phyloP scores from a whole-genome alignment of 2,797 vertebrate genomes.

The Eulemur coronatus region DNA sequence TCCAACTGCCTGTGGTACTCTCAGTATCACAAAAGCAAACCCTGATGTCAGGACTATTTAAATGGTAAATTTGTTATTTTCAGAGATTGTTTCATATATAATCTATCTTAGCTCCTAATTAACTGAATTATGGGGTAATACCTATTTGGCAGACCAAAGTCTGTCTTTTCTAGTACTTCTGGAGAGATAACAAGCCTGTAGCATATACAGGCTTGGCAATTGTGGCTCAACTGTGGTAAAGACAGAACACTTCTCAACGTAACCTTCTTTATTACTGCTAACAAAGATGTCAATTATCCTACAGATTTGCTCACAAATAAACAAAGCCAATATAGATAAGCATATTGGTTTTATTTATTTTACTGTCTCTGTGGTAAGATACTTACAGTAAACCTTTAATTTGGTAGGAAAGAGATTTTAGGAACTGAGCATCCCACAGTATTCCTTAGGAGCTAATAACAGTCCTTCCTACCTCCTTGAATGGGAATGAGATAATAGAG shows the following conservation, averaged over 20 bases:
- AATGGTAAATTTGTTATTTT: constrained; percentile 16
- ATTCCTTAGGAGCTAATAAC: not conserved
- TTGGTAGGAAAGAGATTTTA: constrained; percentile 20
- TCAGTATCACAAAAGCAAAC: not conserved
- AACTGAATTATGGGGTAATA: not conserved
- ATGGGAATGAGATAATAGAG: not conserved
- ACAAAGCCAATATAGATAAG: constrained; percentile 3
- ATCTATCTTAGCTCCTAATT: constrained; percentile 31
- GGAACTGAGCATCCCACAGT: not conserved
- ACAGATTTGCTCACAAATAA: constrained; percentile 20
- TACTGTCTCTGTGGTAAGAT: not conserved
- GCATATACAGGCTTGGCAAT: not conserved
- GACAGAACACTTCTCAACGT: not conserved
- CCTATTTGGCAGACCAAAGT: not conserved
- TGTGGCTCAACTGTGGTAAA: not conserved
- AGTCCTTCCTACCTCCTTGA: not conserved
- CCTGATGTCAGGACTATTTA: constrained; percentile 14
- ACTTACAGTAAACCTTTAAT: not conserved
- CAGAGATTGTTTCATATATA: not conserved
- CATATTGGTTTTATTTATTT: constrained; percentile 49
- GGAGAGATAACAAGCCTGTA: not conserved
- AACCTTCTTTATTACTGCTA: not conserved
- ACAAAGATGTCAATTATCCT: not conserved
- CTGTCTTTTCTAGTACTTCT: constrained; percentile 22
- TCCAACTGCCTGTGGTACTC: not conserved